Evolutionary conservation across 1,140 invertebrate genomes (phyloP).

Genomic region (Magallana gigas): DNA sequence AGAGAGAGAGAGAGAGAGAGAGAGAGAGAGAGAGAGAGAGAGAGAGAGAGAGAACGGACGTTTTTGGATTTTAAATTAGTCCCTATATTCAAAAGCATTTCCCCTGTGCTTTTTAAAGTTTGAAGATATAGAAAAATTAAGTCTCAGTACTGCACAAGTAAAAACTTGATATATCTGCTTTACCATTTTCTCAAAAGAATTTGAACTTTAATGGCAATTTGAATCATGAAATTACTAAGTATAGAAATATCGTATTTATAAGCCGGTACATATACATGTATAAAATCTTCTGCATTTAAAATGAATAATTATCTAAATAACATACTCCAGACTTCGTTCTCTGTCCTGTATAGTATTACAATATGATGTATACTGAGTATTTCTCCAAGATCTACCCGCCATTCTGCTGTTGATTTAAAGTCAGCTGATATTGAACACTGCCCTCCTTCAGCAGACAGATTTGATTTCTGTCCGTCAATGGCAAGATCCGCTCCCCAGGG

Average conservation of each 20-base stretch:
- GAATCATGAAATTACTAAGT: background rate
- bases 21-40: no score
- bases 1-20: no score
- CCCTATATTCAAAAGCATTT: no score
- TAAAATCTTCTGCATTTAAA: background rate
- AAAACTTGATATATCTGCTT: no score
- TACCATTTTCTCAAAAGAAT: background rate
- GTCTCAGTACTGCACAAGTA: no score
- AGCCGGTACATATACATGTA: background rate
- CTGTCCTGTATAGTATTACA: background rate
- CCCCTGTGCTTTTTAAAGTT: no score
- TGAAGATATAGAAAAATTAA: no score
- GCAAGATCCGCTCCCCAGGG: background rate
- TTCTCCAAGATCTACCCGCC: constrained; percentile 10
- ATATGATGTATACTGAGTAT: background rate
- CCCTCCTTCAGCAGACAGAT: background rate
- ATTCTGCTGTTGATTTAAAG: background rate
- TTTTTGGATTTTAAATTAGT: no score
- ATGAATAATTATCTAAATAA: background rate
- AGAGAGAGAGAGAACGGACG: no score
- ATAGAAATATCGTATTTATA: background rate
- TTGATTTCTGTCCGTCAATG: background rate
- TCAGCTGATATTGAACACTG: background rate
- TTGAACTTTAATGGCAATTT: background rate
- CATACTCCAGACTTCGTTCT: background rate